phyloP scores from a whole-genome alignment of 2,113 vertebrate species.

The Bucco capensis region DNA sequence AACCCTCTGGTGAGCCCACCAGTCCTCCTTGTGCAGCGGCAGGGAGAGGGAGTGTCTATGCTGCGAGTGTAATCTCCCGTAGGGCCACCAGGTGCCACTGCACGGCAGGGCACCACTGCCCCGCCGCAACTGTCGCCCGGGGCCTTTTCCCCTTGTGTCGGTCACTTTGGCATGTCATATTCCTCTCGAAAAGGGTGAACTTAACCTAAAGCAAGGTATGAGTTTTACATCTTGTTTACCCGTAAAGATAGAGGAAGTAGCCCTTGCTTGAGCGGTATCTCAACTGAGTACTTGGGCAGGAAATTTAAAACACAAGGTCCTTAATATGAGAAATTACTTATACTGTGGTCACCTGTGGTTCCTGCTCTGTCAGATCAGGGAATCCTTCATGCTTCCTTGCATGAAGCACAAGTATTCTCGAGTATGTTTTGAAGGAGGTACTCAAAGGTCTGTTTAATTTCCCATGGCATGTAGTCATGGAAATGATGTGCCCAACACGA shows the following conservation, averaged over 20 bases:
- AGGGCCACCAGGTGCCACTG: conserved; percentile 43
- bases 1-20: accelerated
- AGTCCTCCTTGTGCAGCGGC: accelerated
- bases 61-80: neutral
- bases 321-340: neutral
- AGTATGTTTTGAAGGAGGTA: neutral
- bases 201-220: neutral
- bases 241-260: neutral
- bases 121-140: accelerated
- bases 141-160: too few relatives aligned
- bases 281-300: neutral
- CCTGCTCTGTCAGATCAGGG: neutral
- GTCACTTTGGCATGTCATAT: accelerated
- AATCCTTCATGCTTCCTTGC: neutral
- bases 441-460: neutral
- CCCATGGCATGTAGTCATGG: accelerated
- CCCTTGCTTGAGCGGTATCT: neutral
- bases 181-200: neutral
- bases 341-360: neutral
- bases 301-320: neutral
- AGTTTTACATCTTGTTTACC: neutral
- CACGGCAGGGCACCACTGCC: neutral
- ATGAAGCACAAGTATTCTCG: neutral
- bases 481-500: neutral
- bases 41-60: too few relatives aligned